Base-by-base conservation (phyloP, 2,888 invertebrate species). In the Eremobia ochroleuca region DNA sequence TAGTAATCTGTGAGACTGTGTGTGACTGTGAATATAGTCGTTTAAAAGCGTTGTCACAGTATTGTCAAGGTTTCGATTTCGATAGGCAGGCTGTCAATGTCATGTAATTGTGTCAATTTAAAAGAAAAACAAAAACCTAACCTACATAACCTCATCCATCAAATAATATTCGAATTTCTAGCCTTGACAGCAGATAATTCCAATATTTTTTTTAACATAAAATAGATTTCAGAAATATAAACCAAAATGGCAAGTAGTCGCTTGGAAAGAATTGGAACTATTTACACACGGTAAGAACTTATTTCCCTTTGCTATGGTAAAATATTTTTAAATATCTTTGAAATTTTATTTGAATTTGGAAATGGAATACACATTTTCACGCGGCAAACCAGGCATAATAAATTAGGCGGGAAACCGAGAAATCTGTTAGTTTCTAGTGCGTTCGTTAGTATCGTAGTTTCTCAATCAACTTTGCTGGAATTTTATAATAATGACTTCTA, bases 251-350 rank as follows among this genome's bases (percentile, higher is more conserved):
- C 98, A 52, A 97, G 97, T 83, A 98, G 97, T 93, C 97, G 98
- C 87, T 95, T 98, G 83, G 98, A 98, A 95, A 98, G 97, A 94
- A 97, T 98, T 90, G 98, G 98, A 68, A 98, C 98, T 43, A 98
- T 98, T 91, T 98, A 97, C 90, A 96, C 97, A 6, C 97, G 98
- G 98, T 98, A 96, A 86, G 92, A 88, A 73, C 34, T 43, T 43
- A n/a, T 25, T 52, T 61, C 18, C 15, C 31, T 52, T 49, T 64
- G 25, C 46, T 71, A 37, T 31, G 49, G 31, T 49, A 37, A 66
- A 62, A 40, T 34, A 31, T 28, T 62, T 69, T 25, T 43, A 21
- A 40, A 34, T 31, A 21, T 78, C 61, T 82, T 43, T 75, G 46
- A 52, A 21, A 59, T 43, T 13, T 13, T n/a, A 18, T 71, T 83